These are phyloP conservation scores for Geophilus truncorum DNA, from an alignment of 2,888 invertebrate genomes.

Conservation along the genomic window DNA sequence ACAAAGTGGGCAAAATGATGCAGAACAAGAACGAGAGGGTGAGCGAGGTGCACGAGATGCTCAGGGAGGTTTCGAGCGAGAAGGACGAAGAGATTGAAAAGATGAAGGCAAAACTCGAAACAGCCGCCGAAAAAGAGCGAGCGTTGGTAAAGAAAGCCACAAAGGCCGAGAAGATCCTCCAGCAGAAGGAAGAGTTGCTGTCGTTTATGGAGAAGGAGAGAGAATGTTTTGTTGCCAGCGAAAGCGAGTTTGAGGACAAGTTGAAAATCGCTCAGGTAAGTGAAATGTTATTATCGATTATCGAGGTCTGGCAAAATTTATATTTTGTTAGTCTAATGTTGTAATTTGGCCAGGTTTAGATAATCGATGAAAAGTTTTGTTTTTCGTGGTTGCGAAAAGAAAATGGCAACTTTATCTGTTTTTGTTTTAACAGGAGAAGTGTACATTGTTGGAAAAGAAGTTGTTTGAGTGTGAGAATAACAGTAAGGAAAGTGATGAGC, in stretches of 20 bases:
- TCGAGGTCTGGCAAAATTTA: no score
- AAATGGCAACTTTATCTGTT: no score
- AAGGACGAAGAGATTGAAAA: background rate
- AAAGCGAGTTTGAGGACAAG: background rate
- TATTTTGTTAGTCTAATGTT: background rate
- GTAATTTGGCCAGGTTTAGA: no score
- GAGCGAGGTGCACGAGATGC: background rate
- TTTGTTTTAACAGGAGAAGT: background rate
- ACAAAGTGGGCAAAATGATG: background rate
- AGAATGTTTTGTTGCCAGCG: conserved; percentile 42
- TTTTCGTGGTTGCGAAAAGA: no score
- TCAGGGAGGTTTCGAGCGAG: background rate
- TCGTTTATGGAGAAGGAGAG: conserved; percentile 10
- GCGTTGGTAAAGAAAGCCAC: background rate
- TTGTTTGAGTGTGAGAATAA: background rate
- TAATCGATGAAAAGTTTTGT: no score
- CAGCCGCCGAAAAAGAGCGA: background rate
- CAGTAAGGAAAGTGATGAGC: background rate
- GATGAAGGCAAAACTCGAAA: no score
- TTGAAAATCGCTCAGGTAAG: background rate
- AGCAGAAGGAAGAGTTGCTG: conserved; percentile 39
- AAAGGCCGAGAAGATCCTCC: conserved; percentile 41
- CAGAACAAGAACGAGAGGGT: background rate
- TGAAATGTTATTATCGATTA: background rate
- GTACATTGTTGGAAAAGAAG: background rate